phyloP scores from a whole-genome alignment of 2,113 vertebrate genomes.

The Chaetura pelagica region DNA sequence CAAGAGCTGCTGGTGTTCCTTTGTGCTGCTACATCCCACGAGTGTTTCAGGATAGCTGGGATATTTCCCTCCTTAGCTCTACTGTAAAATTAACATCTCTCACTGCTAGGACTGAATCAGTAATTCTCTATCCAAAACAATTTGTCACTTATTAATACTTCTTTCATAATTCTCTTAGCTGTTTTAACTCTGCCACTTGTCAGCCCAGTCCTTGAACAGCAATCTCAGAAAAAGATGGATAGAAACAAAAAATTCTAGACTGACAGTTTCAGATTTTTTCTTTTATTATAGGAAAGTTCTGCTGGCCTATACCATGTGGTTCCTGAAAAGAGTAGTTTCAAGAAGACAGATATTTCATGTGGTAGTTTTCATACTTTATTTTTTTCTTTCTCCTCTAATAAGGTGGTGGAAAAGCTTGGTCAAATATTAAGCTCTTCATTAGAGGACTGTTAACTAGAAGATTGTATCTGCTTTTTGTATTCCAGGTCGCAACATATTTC shows the following conservation, averaged over 20 bases:
- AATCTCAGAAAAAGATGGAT: not conserved
- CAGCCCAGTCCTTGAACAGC: not conserved
- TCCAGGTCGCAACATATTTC: not conserved
- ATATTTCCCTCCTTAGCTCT: not conserved
- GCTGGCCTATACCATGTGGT: not conserved
- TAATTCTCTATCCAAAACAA: accelerated
- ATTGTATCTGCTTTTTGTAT: no score
- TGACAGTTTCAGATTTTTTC: not conserved
- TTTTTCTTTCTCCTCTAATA: not conserved
- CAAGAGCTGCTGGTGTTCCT: not conserved
- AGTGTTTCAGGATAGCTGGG: not conserved
- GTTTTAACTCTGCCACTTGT: not conserved
- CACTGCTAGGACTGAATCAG: not conserved
- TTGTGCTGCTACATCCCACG: not conserved
- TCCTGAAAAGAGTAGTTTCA: not conserved
- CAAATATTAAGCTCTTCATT: not conserved
- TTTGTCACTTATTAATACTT: not conserved
- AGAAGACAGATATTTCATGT: not conserved
- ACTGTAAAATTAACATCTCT: not conserved
- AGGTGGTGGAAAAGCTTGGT: not conserved
- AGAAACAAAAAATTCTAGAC: accelerated
- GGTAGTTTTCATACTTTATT: not conserved
- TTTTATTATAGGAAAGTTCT: not conserved
- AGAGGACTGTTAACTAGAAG: not conserved
- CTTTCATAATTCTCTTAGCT: not conserved